phyloP scores from a whole-genome alignment of 2,888 invertebrate species.

The Lycophotia porphyrea region DNA sequence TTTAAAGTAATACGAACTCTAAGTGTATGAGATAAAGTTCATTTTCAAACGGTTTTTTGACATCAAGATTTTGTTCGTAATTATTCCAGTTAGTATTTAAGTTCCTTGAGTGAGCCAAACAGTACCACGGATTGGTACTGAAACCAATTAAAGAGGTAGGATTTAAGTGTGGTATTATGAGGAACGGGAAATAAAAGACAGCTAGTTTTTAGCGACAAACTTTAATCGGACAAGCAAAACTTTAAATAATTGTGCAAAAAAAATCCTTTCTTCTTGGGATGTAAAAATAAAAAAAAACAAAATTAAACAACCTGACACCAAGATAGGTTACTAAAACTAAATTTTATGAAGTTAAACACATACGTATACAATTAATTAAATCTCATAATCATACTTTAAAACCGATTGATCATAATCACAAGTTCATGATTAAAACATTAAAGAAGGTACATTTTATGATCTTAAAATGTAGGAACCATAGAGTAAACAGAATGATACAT shows the following conservation, averaged over 20 bases:
- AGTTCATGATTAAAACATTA: constrained; percentile 89
- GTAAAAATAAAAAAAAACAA: constrained; percentile 74
- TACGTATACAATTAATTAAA: constrained; percentile 73
- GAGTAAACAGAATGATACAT: constrained; percentile 83
- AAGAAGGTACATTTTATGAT: constrained; percentile 70
- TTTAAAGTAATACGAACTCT: no score
- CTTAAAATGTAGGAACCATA: constrained; percentile 68
- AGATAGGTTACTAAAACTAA: constrained; percentile 60
- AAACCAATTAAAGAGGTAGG: not conserved
- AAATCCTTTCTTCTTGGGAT: constrained; percentile 71
- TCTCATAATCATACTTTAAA: constrained; percentile 87
- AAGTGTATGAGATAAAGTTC: no score
- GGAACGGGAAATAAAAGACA: constrained; percentile 49
- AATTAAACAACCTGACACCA: constrained; percentile 68
- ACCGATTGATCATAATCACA: constrained; percentile 83
- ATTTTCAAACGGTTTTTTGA: no score
- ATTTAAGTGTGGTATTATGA: not conserved
- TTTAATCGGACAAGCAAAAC: constrained; percentile 85
- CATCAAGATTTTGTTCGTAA: no score
- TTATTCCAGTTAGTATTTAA: no score
- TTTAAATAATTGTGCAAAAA: constrained; percentile 82
- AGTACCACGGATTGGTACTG: not conserved
- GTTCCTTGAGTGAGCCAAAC: no score
- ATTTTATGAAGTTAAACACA: constrained; percentile 67
- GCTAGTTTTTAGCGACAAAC: constrained; percentile 60